Conservation (phyloP, 2,113 vertebrate species). For the Lontra canadensis region DNA sequence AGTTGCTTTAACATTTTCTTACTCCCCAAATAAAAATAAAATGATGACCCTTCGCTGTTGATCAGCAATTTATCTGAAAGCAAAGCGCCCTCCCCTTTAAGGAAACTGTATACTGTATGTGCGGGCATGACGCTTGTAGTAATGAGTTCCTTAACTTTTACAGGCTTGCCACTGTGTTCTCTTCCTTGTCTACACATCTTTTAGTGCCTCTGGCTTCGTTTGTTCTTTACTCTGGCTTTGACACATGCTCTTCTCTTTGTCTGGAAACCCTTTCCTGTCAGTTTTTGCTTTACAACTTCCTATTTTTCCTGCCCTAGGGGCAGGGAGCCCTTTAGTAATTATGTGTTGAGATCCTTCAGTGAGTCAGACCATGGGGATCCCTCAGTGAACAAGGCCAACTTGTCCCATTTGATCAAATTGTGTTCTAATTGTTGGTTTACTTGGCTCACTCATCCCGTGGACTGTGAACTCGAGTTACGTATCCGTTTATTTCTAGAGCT, state of each 20-base stretch:
- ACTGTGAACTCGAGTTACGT: neutral
- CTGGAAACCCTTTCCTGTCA: neutral
- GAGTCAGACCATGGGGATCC: neutral
- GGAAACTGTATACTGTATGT: neutral
- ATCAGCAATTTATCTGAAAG: constrained; percentile 31
- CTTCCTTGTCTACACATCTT: neutral
- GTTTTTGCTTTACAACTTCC: neutral
- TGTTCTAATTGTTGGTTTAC: constrained; percentile 2
- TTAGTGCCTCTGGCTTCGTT: neutral
- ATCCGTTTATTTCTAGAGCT: constrained; percentile 4
- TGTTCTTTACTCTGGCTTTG: neutral
- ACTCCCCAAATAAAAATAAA: constrained; percentile 46
- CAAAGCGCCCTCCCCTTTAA: neutral
- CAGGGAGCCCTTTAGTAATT: neutral
- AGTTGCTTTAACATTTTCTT: constrained; percentile 4
- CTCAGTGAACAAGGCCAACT: neutral
- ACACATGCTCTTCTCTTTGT: neutral
- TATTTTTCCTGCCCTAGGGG: neutral
- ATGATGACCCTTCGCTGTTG: constrained; percentile 23
- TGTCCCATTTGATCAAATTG: neutral
- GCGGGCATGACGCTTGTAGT: neutral
- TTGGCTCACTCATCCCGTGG: neutral
- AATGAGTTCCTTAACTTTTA: neutral
- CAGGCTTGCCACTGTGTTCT: neutral
- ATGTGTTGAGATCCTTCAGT: neutral